Evolutionary conservation across 2,888 invertebrate genomes (phyloP), one percentile per base, ranked within the genome.

Genomic region (Portevinia maculata): DNA sequence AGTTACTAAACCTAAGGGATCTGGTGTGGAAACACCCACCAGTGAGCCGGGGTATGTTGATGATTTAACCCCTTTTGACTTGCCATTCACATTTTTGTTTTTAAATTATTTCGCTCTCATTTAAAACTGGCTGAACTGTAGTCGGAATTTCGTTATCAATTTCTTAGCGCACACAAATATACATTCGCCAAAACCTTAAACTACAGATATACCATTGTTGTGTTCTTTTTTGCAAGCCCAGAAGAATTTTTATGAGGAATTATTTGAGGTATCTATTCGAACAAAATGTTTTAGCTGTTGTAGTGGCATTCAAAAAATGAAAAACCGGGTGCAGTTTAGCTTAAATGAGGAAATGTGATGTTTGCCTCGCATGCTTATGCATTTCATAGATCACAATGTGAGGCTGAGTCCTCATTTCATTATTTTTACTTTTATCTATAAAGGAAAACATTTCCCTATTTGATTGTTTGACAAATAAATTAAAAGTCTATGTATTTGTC

Each of bases 1-100:
- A 0, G 97, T 97, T 55, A 96, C 96, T n/a, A 95, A 97, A 88
- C 96, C 97, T 24, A 96, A 95, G 90, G 96, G 96, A 87, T 96
- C 96, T 13, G 98, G 98, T 0, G 96, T 96, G 1, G 98, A 98
- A 91, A 99, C 99, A 11, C 99, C 99, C 17, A 95, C 96, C 70
- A 97, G 97, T 15, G 98, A 99, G 91, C 97, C 96, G 74, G 92
- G 97, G 92, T 89, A 85, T 52, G 79, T 59, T 37, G 0, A 48
- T 52, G 8, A 53, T n/a, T 39, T 17, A 46, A 30, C 11, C 7
- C 30, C 9, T 30, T 13, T 37, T 13, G 11, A n/a, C 34, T 15
- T 28, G 3, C 4, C 30, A 17, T 21, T 34, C n/a, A 2, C 41
- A 15, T 30, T 30, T 21, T 41, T n/a, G 15, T n/a, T 19, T 11